Percentiles rank a stretch among this genome's conserved stretches.
Evolutionary conservation across 2,113 vertebrate genomes (phyloP).

Genomic region (Amphilophus citrinellus): DNA sequence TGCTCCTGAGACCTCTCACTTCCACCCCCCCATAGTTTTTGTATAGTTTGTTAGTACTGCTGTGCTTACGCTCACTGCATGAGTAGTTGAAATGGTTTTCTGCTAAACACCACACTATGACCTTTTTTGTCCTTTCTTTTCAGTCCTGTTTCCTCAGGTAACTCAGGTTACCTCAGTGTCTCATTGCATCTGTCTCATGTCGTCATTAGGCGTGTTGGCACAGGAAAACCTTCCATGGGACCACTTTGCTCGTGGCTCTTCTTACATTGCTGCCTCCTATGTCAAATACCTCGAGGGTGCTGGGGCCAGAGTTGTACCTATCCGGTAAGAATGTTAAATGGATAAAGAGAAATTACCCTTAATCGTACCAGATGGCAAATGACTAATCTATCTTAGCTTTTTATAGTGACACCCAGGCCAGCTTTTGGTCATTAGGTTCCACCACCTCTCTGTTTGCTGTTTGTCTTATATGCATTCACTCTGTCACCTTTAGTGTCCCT

Average conservation of each 20-base stretch:
- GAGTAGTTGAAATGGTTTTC: neutral
- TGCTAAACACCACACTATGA: neutral
- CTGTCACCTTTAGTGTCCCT: neutral
- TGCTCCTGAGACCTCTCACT: no score
- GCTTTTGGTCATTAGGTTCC: neutral
- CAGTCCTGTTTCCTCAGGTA: neutral
- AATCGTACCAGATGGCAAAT: neutral
- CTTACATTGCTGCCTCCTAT: conserved; percentile 85
- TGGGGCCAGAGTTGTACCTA: conserved; percentile 82
- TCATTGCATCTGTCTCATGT: neutral
- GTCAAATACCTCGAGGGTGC: conserved; percentile 84
- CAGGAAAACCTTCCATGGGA: conserved; percentile 79
- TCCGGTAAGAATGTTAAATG: conserved; percentile 69
- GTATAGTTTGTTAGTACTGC: neutral
- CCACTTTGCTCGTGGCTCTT: conserved; percentile 71
- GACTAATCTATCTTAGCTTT: no score
- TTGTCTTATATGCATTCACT: neutral
- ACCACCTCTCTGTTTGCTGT: neutral
- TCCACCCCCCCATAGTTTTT: neutral
- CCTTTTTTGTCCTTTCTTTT: neutral
- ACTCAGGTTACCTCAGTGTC: no score
- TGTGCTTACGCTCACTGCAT: neutral
- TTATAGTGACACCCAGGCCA: neutral
- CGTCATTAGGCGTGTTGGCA: conserved; percentile 77
- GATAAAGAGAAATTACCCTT: neutral